Base-by-base conservation (phyloP, 2,113 vertebrate species). In the Microcebus murinus region DNA sequence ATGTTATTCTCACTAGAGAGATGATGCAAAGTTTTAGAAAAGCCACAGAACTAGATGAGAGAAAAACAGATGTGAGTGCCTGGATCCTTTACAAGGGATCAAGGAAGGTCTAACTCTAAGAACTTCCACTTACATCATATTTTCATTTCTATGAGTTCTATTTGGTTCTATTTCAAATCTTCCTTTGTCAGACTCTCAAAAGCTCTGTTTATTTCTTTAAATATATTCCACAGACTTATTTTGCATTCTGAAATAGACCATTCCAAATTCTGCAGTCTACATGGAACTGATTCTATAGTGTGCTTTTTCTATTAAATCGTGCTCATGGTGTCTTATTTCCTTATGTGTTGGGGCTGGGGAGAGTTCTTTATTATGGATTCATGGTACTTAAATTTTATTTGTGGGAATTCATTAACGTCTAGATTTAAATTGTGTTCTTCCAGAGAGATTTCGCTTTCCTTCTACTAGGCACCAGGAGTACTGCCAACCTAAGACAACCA, bases 291-390 rank as follows among this genome's bases (percentile, higher is more conserved):
- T 65, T 81, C 73, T 85, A 42, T 3, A 61, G 63, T 87, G 52
- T 68, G 81, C 59, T 86, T 95, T 94, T 93, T 50, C 88, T 87
- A 92, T 90, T 84, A 87, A 94, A 39, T 48, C 39, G 27, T 81
- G 31, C 45, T 65, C 36, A 73, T 27, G 8, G 31, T 57, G 11
- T 13, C 42, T 93, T 90, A 39, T 87, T 85, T 73, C 90, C 86
- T 88, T 73, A 89, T 2, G 7, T 36, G 21, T 55, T 67, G 18
- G 6, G 31, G 39, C 8, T 27, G 1, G 20, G 50, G 9, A 29
- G 9, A 21, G 34, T 15, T 73, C 76, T 82, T 87, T 65, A 63
- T 25, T 57, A 5, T 76, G 31, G 77, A 88, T 83, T 92, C 88
- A 21, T 36, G 20, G 71, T 55, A 70, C 10, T 91, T 48, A 87